These are phyloP conservation scores for Dicrurus megarhynchus DNA, from an alignment of 2,113 vertebrate genomes.

Conservation along the genomic window DNA sequence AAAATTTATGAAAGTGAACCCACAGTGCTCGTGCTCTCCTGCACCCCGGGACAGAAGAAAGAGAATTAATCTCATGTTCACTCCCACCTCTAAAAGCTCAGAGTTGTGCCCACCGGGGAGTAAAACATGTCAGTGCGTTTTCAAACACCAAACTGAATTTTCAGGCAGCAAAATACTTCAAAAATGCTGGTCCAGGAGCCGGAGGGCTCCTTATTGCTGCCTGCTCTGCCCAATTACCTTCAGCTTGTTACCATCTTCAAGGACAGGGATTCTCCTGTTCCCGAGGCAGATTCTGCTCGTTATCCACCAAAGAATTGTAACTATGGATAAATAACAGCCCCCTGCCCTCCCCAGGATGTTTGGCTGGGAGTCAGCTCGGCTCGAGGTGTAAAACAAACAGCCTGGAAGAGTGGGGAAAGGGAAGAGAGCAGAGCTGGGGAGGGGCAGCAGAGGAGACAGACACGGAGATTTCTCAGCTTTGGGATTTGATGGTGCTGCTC, in stretches of 20 bases:
- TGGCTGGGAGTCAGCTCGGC: not conserved
- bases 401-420: not conserved
- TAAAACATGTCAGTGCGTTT: rapidly evolving
- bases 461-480: not conserved
- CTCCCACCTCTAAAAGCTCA: not conserved
- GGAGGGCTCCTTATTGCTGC: not conserved
- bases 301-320: not conserved
- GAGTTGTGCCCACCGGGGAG: not conserved
- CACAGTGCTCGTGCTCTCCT: not conserved
- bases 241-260: not conserved
- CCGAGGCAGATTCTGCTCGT: not conserved
- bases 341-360: not conserved
- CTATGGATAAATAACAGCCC: not conserved
- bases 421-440: not conserved
- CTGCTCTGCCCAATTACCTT: not conserved
- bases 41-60: not conserved
- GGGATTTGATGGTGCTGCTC: not conserved
- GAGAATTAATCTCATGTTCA: not conserved
- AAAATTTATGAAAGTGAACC: not conserved
- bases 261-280: not conserved
- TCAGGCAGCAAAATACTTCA: not conserved
- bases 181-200: not conserved
- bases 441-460: not conserved
- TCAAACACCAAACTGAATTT: not conserved
- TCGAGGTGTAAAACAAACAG: not conserved